Base-by-base conservation (phyloP, 2,797 vertebrate genomes). In the Pangasius larnaudii region DNA sequence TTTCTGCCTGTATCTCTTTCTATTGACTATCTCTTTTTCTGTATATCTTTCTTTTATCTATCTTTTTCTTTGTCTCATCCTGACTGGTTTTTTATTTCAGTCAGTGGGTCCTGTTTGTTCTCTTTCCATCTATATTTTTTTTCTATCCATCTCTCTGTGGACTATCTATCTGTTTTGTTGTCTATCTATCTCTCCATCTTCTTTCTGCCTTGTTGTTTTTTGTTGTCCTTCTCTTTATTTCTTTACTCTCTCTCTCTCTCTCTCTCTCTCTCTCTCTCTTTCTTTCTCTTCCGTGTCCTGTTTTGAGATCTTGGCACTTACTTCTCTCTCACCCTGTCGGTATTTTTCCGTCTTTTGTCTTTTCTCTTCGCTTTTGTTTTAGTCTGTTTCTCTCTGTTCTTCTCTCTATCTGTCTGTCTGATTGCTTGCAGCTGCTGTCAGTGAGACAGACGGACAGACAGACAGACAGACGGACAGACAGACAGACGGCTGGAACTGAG, bases 171-270 rank as follows among this genome's bases (percentile, higher is more conserved):
- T 65, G 1, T 30, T 5, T 67, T 16, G 14, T 13, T 89, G 85
- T 78, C 91, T 85, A 84, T 91, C 90, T 88, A 88, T 89, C 58
- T 90, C 88, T 91, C 42, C 72, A 30, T 85, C 84, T 42, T 84
- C 84, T 89, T 87, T 79, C 91, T 87, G 24, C 24, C 24, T 51
- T 59, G 39, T 22, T 24, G 14, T 0, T 22, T 27, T 24, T 46
- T 39, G 39, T 13, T 19, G 5, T 49, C 46, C 11, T 18, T 56
- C 53, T 56, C 53, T 56, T 14, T 16, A 53, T 53, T 53, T 53
- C 13, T 53, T 53, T 53, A 13, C 13, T 77, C 46, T 51, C 53
- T 36, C 19, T 58, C 9, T 1, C 59, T 49, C 7, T 63, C 59
- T 49, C 58, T 82, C 24, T 65, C 24, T 82, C 80, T 65, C 81